These are phyloP conservation scores for Rhinatrema bivittatum DNA, from an alignment of 2,797 vertebrate genomes.

Conservation along the genomic window DNA sequence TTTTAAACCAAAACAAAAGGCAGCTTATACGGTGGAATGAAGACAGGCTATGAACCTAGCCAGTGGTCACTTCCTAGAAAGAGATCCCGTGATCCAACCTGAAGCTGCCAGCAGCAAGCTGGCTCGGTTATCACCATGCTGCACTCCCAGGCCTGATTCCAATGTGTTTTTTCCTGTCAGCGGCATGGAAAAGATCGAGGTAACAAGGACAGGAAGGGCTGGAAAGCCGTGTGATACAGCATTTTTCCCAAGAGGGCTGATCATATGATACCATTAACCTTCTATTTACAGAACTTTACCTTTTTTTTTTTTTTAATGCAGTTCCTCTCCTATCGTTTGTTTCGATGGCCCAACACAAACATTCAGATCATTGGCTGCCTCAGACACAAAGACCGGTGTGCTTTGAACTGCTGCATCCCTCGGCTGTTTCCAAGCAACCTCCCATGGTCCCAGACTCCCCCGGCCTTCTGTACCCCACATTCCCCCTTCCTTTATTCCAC, in stretches of 20 bases:
- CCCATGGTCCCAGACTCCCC: no score
- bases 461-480: no score
- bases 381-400: no score
- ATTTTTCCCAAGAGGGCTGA: slow-evolving; percentile 6
- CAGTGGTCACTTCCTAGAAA: background rate
- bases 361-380: no score
- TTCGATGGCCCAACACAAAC: slow-evolving; percentile 17
- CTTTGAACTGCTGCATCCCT: no score
- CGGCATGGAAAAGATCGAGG: background rate
- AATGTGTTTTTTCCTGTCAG: slow-evolving; percentile 4
- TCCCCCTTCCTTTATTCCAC: no score
- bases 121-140: background rate
- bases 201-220: slow-evolving; percentile 3
- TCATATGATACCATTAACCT: background rate
- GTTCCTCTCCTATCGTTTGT: background rate
- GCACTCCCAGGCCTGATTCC: background rate
- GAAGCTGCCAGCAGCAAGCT: background rate
- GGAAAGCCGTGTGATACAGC: slow-evolving; percentile 7
- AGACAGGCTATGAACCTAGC: no score
- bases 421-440: no score
- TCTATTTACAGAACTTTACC: background rate
- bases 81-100: background rate
- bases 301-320: background rate
- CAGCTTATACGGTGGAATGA: no score
- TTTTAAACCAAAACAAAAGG: no score